phyloP scores from a whole-genome alignment of 2,888 invertebrate species.

The Spodoptera exigua region DNA sequence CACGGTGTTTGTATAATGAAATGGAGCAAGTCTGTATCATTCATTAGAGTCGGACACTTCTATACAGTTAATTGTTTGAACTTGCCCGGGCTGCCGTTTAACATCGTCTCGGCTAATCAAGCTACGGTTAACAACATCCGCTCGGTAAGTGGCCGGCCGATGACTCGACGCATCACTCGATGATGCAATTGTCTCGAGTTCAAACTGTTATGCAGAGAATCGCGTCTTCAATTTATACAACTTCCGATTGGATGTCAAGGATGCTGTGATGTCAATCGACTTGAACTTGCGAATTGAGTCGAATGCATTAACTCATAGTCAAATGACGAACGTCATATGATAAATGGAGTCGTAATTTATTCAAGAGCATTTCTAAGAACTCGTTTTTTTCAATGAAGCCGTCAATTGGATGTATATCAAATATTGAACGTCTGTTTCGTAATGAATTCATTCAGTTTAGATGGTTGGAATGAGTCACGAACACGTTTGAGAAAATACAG shows the following conservation, averaged over 20 bases:
- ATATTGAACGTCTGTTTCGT: conserved; percentile 35
- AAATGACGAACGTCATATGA: conserved; percentile 36
- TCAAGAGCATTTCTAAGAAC: conserved; percentile 45
- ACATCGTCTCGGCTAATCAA: conserved; percentile 87
- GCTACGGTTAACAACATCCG: conserved; percentile 88
- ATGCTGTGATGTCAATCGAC: conserved; percentile 74
- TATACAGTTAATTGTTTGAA: conserved; percentile 89
- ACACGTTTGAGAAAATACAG: conserved; percentile 41
- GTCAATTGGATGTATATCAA: conserved; percentile 35
- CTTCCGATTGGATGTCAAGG: conserved; percentile 88
- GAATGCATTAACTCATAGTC: conserved; percentile 53
- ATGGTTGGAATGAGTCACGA: conserved; percentile 46
- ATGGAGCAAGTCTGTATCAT: conserved; percentile 84
- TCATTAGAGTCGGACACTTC: conserved; percentile 89
- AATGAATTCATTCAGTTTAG: conserved; percentile 44
- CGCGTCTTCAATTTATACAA: conserved; percentile 74
- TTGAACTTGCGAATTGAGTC: conserved; percentile 63
- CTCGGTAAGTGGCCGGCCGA: conserved; percentile 82
- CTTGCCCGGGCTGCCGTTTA: conserved; percentile 85
- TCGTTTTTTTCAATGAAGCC: conserved; percentile 41
- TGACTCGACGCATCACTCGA: conserved; percentile 80
- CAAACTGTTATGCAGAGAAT: conserved; percentile 71
- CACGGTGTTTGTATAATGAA: conserved; percentile 88
- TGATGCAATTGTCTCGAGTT: conserved; percentile 84
- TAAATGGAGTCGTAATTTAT: conserved; percentile 45